phyloP scores from a whole-genome alignment of 2,888 invertebrate species.

The Altica lythri region DNA sequence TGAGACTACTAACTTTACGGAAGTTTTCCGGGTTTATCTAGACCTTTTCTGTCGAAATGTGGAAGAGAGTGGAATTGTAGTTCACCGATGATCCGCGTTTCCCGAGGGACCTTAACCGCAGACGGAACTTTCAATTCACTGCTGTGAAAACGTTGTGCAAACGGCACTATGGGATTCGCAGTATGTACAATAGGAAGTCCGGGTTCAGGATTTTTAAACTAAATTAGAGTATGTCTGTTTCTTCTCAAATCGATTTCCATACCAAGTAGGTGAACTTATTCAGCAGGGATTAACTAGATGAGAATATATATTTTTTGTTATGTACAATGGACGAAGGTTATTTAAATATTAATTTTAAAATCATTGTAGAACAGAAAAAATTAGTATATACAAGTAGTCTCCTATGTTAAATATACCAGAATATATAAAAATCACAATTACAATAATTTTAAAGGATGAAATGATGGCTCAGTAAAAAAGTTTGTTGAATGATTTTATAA shows the following conservation, averaged over 20 bases:
- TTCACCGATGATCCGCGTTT: conserved; percentile 39
- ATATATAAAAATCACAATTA: too few relatives aligned
- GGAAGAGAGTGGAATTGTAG: conserved; percentile 28
- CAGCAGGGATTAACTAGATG: too few relatives aligned
- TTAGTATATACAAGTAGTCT: too few relatives aligned
- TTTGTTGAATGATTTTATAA: too few relatives aligned
- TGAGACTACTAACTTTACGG: conserved; percentile 16
- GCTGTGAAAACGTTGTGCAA: conserved; percentile 26
- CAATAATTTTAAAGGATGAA: too few relatives aligned
- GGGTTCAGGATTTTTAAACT: not conserved
- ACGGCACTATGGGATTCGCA: conserved; percentile 23
- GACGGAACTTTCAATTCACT: conserved; percentile 32
- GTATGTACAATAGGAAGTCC: not conserved
- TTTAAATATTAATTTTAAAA: too few relatives aligned
- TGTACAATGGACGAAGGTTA: too few relatives aligned
- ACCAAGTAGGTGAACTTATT: too few relatives aligned
- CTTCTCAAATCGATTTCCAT: not conserved
- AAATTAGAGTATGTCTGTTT: not conserved
- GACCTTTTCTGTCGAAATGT: conserved; percentile 24
- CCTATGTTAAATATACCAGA: too few relatives aligned
- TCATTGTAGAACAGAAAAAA: too few relatives aligned
- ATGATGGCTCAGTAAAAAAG: too few relatives aligned
- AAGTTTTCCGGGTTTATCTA: conserved; percentile 25
- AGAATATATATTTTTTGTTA: too few relatives aligned
- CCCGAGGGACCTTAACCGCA: conserved; percentile 40